These are phyloP conservation scores for Tragulus kanchil DNA, from an alignment of 2,113 vertebrate species.

Conservation along the genomic window DNA sequence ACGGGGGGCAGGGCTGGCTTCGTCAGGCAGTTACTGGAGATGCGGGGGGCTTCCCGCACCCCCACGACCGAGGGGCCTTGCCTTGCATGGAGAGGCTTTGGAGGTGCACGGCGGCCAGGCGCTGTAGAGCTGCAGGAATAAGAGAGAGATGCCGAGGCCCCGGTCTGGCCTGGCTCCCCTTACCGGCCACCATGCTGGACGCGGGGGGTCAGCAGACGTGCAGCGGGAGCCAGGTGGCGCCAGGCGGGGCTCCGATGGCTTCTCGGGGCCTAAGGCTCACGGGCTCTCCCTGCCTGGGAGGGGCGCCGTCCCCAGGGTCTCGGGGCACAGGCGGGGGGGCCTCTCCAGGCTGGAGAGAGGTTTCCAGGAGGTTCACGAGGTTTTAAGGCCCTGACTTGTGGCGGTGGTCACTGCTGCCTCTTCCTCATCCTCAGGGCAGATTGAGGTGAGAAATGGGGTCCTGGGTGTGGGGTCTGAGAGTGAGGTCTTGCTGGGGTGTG, in stretches of 20 bases:
- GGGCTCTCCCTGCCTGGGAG: neutral
- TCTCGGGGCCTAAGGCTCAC: accelerated
- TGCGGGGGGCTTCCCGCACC: accelerated
- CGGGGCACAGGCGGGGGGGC: accelerated
- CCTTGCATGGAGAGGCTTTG: neutral
- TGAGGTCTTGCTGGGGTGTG: neutral
- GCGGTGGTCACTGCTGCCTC: accelerated
- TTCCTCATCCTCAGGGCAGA: neutral
- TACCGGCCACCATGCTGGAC: no score
- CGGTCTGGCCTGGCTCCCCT: no score
- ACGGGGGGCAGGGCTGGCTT: neutral
- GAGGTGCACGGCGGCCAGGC: no score
- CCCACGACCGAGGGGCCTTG: accelerated
- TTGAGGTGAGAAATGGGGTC: accelerated
- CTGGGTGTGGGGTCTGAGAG: neutral
- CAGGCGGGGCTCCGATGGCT: neutral
- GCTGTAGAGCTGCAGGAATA: no score
- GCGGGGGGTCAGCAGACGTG: neutral
- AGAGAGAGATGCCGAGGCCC: no score
- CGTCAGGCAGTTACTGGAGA: neutral
- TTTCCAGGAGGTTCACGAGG: neutral
- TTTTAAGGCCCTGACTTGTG: neutral
- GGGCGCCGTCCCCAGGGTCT: accelerated
- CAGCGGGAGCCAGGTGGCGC: no score
- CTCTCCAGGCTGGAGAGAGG: neutral